phyloP scores from a whole-genome alignment of 2,113 vertebrate genomes.

The Origma solitaria region DNA sequence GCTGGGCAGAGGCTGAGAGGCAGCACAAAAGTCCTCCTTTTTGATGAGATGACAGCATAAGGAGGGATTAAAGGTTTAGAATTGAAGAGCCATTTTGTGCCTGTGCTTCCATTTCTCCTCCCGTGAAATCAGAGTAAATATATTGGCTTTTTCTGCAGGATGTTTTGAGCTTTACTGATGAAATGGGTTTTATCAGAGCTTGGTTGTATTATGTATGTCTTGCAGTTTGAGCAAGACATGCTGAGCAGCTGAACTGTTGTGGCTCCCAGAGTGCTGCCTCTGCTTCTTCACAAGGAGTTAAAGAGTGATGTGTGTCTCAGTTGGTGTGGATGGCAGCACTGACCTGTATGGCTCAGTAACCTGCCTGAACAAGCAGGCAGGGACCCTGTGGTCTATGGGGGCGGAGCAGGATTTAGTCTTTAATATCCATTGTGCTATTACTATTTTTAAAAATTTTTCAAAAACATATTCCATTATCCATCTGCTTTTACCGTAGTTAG shows the following conservation, averaged over 20 bases:
- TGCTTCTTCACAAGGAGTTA: neutral
- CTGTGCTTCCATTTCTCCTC: neutral
- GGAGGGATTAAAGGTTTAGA: neutral
- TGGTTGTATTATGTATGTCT: neutral
- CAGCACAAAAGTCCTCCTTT: neutral
- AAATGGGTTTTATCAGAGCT: neutral
- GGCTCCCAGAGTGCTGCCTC: neutral
- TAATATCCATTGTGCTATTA: neutral
- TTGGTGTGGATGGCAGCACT: fast-evolving
- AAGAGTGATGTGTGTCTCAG: neutral
- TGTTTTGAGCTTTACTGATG: neutral
- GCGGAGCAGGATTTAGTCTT: neutral
- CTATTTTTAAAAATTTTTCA: neutral
- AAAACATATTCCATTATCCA: neutral
- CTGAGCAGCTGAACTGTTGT: neutral
- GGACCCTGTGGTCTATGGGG: neutral
- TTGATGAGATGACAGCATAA: neutral
- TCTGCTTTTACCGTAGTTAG: neutral
- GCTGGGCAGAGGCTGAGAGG: neutral
- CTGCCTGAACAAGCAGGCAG: neutral
- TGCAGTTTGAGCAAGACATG: neutral
- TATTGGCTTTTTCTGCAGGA: neutral
- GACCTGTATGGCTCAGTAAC: neutral
- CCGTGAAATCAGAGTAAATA: neutral
- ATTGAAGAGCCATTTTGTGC: neutral